These are phyloP conservation scores for Dryomyza anilis DNA, from an alignment of 2,888 invertebrate species.

Conservation along the genomic window DNA sequence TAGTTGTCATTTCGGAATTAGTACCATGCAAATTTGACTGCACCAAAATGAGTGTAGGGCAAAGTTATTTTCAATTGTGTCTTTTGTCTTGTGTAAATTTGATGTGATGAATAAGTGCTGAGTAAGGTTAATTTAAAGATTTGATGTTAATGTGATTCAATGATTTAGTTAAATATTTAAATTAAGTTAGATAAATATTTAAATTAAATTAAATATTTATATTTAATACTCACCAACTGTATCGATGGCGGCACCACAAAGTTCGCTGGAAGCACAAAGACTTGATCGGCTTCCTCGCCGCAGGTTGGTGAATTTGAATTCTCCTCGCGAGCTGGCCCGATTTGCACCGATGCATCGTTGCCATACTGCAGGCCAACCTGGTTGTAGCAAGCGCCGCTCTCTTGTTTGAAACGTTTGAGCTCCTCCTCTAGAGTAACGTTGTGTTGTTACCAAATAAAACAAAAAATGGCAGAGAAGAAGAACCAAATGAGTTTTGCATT, in stretches of 20 bases:
- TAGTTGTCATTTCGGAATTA: no score
- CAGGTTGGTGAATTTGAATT: conserved; percentile 62
- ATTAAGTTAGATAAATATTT: neutral
- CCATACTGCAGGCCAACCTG: conserved; percentile 82
- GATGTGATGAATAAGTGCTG: no score
- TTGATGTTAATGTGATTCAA: no score
- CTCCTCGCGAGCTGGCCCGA: conserved; percentile 60
- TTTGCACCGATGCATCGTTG: conserved; percentile 50
- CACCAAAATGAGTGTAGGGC: no score
- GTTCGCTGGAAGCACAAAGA: conserved; percentile 74
- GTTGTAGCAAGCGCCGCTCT: conserved; percentile 68
- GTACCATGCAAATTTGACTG: no score
- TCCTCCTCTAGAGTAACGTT: conserved; percentile 77
- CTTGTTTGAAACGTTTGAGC: conserved; percentile 82
- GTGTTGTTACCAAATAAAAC: conserved; percentile 33
- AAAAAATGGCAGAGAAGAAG: conserved; percentile 48
- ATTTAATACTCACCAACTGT: conserved; percentile 66
- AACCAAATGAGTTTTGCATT: conserved; percentile 39
- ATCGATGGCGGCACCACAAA: conserved; percentile 79
- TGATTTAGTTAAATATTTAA: no score
- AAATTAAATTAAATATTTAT: neutral
- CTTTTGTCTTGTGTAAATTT: no score
- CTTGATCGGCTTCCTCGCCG: conserved; percentile 77
- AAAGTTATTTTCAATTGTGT: no score
- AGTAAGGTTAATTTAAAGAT: no score